Evolutionary conservation across 2,113 vertebrate genomes (phyloP), one percentile per base, ranked within the genome.

Genomic region (Petromus typicus): DNA sequence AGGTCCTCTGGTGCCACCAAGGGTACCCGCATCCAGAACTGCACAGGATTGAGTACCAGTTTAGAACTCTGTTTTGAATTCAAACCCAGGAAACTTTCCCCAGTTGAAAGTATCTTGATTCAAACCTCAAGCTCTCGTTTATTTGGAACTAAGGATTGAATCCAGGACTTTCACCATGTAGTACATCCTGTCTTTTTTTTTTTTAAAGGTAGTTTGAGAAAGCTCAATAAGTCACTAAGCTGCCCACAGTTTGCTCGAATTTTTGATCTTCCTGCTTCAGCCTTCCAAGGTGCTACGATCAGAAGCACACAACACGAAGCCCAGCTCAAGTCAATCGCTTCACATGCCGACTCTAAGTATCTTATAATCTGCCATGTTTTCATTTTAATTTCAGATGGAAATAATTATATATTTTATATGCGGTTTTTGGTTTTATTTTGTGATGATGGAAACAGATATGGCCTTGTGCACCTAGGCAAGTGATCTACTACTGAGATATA

Each of bases 1-100:
- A 98, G 95, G 96, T 99, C 99, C 64, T 99, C 99, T 0, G 98
- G 94, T 1, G 98, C 98, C 97, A 99, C 97, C 94, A 99, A 98
- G 0, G 99, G 99, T 27, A 99, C 99, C 10, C 99, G 98, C 92
- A 99, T 98, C 99, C 99, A 99, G 98, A 99, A 99, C 99, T 99
- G 95, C 83, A 43, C 2, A 17, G 2, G 32, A 82, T 91, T 40
- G 94, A 73, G n/a, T 11, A 86, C n/a, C 9, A 25, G 76, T 59
- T 91, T 79, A 97, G 61, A 91, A 95, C 7, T n/a, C 37, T 32
- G 23, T 61, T 92, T 69, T 71, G 27, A 84, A 95, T 57, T 75
- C 69, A 75, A 22, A n/a, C 91, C 75, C n/a, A 94, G 34, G 88
- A 95, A 81, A 11, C 27, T 48, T 90, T 63, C 34, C 79, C 82